Evolutionary conservation across 2,888 invertebrate genomes (phyloP).

Genomic region (Mesorhabditis spiculigera): DNA sequence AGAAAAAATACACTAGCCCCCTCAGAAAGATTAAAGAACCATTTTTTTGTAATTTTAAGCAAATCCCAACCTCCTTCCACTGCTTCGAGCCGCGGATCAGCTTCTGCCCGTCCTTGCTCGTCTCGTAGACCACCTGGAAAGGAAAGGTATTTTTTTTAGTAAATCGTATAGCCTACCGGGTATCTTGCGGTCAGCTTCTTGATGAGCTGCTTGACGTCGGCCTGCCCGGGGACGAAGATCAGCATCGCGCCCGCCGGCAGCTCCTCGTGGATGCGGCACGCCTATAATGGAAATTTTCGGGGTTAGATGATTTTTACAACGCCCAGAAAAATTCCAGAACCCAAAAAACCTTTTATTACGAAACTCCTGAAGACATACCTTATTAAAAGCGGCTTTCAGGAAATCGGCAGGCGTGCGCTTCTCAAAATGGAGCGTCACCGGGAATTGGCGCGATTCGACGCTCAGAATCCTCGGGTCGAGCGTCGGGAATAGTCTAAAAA

Average conservation of each 20-base stretch:
- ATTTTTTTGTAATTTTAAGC: too few species aligned
- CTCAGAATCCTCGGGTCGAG: constrained; percentile 81
- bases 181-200: constrained; percentile 72
- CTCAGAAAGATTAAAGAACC: constrained; percentile 7
- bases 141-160: not conserved
- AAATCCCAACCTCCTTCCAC: constrained; percentile 34
- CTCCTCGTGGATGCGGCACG: constrained; percentile 76
- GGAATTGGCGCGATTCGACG: constrained; percentile 84
- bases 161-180: constrained; percentile 61
- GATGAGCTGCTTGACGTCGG: constrained; percentile 77
- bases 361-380: constrained; percentile 62
- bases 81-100: constrained; percentile 29
- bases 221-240: constrained; percentile 91
- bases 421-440: constrained; percentile 91
- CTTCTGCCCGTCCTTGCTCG: constrained; percentile 30
- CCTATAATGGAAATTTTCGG: constrained; percentile 9
- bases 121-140: constrained; percentile 29
- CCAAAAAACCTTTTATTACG: not conserved
- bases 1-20: not conserved
- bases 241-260: constrained; percentile 87
- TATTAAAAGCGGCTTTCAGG: constrained; percentile 79
- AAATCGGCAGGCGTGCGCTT: constrained; percentile 80
- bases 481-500: constrained; percentile 73
- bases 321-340: not conserved
- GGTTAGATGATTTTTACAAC: not conserved